Evolutionary conservation across 2,888 invertebrate species (phyloP), one percentile per base, ranked within the genome.

Genomic region (Rugalucina vietnamica): DNA sequence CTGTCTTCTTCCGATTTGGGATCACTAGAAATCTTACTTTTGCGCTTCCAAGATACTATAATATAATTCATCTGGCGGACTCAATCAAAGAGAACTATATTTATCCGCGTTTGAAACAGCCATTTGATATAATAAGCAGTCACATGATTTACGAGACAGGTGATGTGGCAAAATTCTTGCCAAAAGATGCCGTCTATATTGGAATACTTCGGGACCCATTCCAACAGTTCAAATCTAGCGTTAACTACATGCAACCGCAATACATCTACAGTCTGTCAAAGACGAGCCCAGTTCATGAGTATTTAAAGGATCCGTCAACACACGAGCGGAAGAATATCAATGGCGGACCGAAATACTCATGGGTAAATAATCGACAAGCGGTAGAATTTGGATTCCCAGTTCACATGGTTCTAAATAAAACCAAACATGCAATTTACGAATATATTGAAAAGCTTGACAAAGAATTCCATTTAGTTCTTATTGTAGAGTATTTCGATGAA

Each of bases 181-280:
- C 65, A 29, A 71, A 50, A 21, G 89, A 91, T 69, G 86, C 90
- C 0, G 88, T 87, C 0, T 90, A 90, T 32, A 82, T 91, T 14
- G 91, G 88, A 4, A 90, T 91, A 49, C 60, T 91, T 21, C 85
- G 91, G 1, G 91, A 91, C 43, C 91, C 91, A 12, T 89, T 84
- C 57, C 80, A 84, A 21, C 90, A 90, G n/a, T 88, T 90, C 36
- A 87, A 88, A 39, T 90, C 90, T 0, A 86, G 85, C 18, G 84
- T 90, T 78, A 84, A 88, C 36, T 90, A 90, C 54, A 88, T 90
- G 82, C 79, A 82, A 12, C 88, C 87, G 8, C 81, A 84, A 49
- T 82, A 86, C 39, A 81, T 87, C 5, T 87, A 87, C 54, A 87
- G 88, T 43, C 79, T 86, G 21, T 82, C 82, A 14, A 73, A 82